Evolutionary conservation across 2,888 invertebrate genomes (phyloP).

Genomic region (Eupeodes luniger): DNA sequence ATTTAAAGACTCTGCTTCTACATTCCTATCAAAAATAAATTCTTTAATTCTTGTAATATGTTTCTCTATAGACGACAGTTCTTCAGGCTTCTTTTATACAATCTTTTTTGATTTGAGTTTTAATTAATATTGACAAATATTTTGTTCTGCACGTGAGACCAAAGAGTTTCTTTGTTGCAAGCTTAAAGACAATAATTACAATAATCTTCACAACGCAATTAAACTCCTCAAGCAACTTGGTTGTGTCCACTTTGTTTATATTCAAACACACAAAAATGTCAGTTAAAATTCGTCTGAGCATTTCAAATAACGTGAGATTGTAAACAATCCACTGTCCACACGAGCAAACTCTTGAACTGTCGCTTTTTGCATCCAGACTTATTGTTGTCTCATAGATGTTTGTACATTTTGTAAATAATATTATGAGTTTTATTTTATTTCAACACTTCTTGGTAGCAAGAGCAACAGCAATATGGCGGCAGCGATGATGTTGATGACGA

Average conservation of each 20-base stretch:
- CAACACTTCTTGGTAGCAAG: slow-evolving; percentile 49
- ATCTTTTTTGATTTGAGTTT: no score
- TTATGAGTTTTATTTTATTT: slow-evolving; percentile 45
- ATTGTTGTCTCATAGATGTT: slow-evolving; percentile 36
- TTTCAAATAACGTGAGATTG: slow-evolving; percentile 63
- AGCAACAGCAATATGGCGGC: background rate
- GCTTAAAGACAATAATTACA: background rate
- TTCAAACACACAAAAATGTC: background rate
- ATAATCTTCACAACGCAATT: background rate
- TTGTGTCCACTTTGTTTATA: slow-evolving; percentile 8
- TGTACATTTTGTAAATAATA: slow-evolving; percentile 61
- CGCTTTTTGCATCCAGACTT: slow-evolving; percentile 14
- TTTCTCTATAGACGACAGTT: no score
- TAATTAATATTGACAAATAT: no score
- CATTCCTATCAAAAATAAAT: no score
- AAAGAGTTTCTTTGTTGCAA: background rate
- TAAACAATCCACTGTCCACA: slow-evolving; percentile 66
- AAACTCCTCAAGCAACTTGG: background rate
- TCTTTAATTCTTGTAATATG: no score
- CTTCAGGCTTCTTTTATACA: no score
- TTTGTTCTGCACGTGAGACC: no score
- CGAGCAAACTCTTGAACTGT: slow-evolving; percentile 35
- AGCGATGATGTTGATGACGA: background rate
- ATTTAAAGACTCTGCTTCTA: no score
- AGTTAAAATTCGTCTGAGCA: slow-evolving; percentile 29